phyloP scores from a whole-genome alignment of 2,888 invertebrate species.

The Erebia palarica region DNA sequence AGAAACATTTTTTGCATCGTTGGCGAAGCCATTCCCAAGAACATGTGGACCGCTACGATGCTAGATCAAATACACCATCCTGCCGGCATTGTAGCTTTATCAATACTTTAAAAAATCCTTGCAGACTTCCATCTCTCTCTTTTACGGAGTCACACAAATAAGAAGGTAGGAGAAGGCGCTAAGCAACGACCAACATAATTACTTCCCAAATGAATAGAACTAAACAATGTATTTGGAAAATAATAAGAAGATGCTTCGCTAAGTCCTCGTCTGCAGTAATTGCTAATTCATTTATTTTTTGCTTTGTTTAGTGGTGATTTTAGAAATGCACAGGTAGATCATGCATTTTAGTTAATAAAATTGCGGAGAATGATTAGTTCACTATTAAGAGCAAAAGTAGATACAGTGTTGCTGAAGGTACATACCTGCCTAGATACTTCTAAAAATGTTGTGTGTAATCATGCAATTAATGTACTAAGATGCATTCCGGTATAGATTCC shows the following conservation, averaged over 20 bases:
- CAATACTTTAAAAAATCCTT: slow-evolving; percentile 69
- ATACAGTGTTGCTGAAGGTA: too few relatives aligned
- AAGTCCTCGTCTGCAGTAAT: slow-evolving; percentile 48
- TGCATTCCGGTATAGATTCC: too few relatives aligned
- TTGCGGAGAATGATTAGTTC: too few relatives aligned
- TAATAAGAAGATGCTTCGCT: slow-evolving; percentile 55
- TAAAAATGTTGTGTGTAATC: too few relatives aligned
- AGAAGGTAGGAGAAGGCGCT: slow-evolving; percentile 50
- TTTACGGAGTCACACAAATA: slow-evolving; percentile 39
- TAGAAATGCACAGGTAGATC: background rate
- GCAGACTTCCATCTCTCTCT: slow-evolving; percentile 61
- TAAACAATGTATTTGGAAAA: slow-evolving; percentile 62
- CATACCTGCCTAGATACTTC: too few relatives aligned
- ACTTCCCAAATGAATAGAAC: slow-evolving; percentile 71
- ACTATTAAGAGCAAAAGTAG: too few relatives aligned
- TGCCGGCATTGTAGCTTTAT: slow-evolving; percentile 78
- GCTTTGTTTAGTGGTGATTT: background rate
- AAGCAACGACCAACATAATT: slow-evolving; percentile 65
- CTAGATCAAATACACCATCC: slow-evolving; percentile 81
- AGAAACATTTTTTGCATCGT: slow-evolving; percentile 76
- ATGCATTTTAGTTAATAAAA: too few relatives aligned
- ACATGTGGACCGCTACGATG: slow-evolving; percentile 80
- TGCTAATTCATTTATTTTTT: slow-evolving; percentile 41
- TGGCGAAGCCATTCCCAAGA: slow-evolving; percentile 78
- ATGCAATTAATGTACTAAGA: too few relatives aligned